Conservation (phyloP, 2,113 vertebrate species). For the Ciconia maguari region DNA sequence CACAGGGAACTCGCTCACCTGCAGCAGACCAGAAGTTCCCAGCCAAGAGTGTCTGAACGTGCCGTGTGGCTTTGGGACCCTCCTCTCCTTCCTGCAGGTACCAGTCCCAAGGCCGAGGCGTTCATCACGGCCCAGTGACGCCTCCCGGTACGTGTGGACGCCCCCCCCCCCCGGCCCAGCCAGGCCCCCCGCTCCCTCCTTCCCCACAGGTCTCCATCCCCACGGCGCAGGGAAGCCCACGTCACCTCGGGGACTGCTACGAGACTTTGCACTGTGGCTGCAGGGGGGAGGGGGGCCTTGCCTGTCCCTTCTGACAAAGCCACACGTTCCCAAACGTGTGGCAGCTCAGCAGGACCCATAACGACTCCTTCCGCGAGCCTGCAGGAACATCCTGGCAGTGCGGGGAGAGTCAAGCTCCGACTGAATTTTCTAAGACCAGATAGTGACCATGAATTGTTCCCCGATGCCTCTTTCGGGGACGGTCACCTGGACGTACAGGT, state of each 20-base stretch:
- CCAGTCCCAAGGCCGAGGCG: neutral
- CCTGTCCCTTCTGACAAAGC: neutral
- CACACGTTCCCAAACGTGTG: neutral
- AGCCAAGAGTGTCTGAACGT: neutral
- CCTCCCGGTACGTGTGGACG: fast-evolving
- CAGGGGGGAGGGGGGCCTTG: neutral
- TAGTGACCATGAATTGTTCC: neutral
- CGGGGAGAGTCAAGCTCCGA: fast-evolving
- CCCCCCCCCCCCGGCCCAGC: neutral
- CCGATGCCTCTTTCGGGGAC: neutral
- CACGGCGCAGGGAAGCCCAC: neutral
- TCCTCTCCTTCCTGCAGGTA: neutral
- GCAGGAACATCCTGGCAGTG: neutral
- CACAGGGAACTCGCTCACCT: neutral
- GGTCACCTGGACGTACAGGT: neutral
- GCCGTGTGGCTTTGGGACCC: neutral
- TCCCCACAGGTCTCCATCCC: neutral
- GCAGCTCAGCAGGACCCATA: neutral
- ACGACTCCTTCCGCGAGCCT: neutral
- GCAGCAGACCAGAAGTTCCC: neutral
- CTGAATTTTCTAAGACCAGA: neutral
- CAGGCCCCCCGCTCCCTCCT: neutral
- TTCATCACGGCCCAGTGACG: neutral
- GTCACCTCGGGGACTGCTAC: neutral
- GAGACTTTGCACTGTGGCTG: neutral